phyloP scores from a whole-genome alignment of 2,113 vertebrate genomes.

The Elachura formosa region DNA sequence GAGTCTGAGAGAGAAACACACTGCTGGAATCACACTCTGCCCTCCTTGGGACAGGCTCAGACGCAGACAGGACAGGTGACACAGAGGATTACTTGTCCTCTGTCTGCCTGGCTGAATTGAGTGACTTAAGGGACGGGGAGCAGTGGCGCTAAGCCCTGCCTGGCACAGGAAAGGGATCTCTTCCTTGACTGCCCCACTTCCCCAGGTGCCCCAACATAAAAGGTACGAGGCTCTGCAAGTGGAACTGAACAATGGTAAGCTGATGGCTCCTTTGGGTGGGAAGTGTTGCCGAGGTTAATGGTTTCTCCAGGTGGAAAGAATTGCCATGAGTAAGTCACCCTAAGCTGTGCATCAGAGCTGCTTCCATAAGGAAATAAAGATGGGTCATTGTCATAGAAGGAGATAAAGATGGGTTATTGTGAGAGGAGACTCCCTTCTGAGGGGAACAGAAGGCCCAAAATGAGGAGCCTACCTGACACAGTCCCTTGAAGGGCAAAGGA shows the following conservation, averaged over 20 bases:
- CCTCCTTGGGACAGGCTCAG: neutral
- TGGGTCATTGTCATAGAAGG: neutral
- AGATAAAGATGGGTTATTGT: neutral
- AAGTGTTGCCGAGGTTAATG: neutral
- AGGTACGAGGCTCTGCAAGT: neutral
- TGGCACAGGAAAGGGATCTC: fast-evolving
- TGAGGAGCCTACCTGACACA: neutral
- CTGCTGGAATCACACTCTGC: neutral
- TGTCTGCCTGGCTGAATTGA: neutral
- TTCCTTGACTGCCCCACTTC: neutral
- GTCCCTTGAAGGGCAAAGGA: neutral
- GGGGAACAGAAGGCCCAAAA: neutral
- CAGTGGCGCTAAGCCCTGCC: neutral
- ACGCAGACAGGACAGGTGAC: neutral
- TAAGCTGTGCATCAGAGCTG: neutral
- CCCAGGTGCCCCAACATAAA: neutral
- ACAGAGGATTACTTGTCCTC: neutral
- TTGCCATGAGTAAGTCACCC: neutral
- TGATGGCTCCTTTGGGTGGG: neutral
- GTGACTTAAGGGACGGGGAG: neutral
- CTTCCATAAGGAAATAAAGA: neutral
- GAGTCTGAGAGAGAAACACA: neutral
- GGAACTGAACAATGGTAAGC: fast-evolving
- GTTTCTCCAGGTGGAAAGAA: neutral
- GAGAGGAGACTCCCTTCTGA: neutral